phyloP scores from a whole-genome alignment of 2,113 vertebrate genomes.

The Apistogramma diplotaenia region DNA sequence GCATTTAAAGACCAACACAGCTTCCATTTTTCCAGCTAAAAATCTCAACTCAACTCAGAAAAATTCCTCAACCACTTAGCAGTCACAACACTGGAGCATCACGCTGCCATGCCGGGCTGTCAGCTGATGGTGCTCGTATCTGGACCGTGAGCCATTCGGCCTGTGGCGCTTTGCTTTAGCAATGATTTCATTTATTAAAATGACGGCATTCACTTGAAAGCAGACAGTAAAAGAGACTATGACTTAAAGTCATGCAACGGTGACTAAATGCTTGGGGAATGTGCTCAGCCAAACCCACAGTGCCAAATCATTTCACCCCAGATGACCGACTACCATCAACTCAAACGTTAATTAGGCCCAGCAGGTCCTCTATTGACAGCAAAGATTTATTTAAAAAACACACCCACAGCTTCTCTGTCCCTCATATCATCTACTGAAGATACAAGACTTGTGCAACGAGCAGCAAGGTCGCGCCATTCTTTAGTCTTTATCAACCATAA shows the following conservation, averaged over 20 bases:
- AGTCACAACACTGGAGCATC: not conserved
- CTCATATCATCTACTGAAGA: not conserved
- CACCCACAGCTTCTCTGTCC: not conserved
- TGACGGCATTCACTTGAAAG: not conserved
- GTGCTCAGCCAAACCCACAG: not conserved
- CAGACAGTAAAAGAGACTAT: not conserved
- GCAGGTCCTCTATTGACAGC: slow-evolving; percentile 20
- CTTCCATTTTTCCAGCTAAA: not conserved
- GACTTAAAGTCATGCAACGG: not conserved
- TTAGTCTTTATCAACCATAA: slow-evolving; percentile 59
- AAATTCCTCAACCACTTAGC: not conserved
- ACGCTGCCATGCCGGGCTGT: not conserved
- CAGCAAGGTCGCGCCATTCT: slow-evolving; percentile 44
- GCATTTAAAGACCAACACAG: not conserved
- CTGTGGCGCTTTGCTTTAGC: not conserved
- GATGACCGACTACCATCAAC: slow-evolving; percentile 30
- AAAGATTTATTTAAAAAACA: slow-evolving; percentile 1
- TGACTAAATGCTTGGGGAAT: not conserved
- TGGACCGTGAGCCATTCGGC: not conserved
- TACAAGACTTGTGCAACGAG: slow-evolving; percentile 45
- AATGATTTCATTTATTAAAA: not conserved
- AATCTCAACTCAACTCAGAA: not conserved
- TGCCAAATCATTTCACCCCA: not conserved
- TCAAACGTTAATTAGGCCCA: slow-evolving; percentile 25
- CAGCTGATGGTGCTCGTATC: not conserved